These are phyloP conservation scores for Aricia artaxerxes DNA, from an alignment of 2,888 invertebrate genomes.

Conservation along the genomic window DNA sequence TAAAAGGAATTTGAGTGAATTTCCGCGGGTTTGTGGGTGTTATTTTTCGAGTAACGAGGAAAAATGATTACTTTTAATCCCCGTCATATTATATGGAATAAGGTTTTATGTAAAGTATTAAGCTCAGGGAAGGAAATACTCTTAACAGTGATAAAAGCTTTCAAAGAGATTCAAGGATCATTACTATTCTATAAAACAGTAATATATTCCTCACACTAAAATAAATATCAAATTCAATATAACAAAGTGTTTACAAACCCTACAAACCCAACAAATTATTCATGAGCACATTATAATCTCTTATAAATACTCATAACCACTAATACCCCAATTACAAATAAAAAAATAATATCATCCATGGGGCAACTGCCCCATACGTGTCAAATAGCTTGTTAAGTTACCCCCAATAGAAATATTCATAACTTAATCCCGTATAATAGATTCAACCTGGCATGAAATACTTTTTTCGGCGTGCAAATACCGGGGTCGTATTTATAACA, in stretches of 20 bases:
- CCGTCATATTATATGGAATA: background rate
- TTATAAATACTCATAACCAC: constrained; percentile 21
- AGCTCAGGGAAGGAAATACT: background rate
- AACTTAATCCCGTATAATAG: constrained; percentile 79
- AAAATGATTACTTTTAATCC: constrained; percentile 17
- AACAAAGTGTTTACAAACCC: background rate
- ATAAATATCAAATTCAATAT: background rate
- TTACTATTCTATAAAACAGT: background rate
- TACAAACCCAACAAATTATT: background rate
- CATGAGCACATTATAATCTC: background rate
- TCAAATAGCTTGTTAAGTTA: constrained; percentile 75
- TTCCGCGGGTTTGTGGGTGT: constrained; percentile 1
- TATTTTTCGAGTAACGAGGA: constrained; percentile 18
- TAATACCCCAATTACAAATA: constrained; percentile 30
- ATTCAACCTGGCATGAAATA: constrained; percentile 79
- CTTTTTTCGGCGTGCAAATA: constrained; percentile 55
- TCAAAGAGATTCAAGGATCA: background rate
- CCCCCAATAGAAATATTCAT: constrained; percentile 77
- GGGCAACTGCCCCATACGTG: constrained; percentile 53
- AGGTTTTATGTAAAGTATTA: background rate
- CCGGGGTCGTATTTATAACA: constrained; percentile 69
- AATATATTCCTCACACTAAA: background rate
- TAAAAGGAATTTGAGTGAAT: constrained; percentile 26
- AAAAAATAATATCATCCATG: constrained; percentile 16
- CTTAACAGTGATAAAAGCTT: background rate